Percentiles rank a stretch among this genome's conserved stretches.
Conservation (phyloP, 1,140 invertebrate species). For the Caenorhabditis elegans region WBcel235 BX284606.5:9817501-9818000, state of each 20-base stretch:
- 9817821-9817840: conserved; percentile 36
- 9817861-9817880: conserved; percentile 21
- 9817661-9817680: conserved; percentile 16
- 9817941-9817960: background rate
- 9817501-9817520: background rate
- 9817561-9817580: conserved; percentile 17
- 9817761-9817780: background rate
- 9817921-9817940: background rate
- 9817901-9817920: background rate
- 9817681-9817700: conserved; percentile 35
- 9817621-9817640: background rate
- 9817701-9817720: conserved; percentile 38
- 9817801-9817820: conserved; percentile 16
- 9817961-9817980: conserved; percentile 38
- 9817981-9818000: conserved; percentile 29
- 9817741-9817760: background rate
- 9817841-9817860: conserved; percentile 24
- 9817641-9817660: background rate
- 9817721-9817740: background rate
- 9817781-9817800: conserved; percentile 8
- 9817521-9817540: conserved; percentile 33
- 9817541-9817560: background rate
- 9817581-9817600: background rate
- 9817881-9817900: conserved; percentile 24
- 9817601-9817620: background rate